phyloP scores from a whole-genome alignment of 1,140 invertebrate genomes.

The Bombus confusus region DNA sequence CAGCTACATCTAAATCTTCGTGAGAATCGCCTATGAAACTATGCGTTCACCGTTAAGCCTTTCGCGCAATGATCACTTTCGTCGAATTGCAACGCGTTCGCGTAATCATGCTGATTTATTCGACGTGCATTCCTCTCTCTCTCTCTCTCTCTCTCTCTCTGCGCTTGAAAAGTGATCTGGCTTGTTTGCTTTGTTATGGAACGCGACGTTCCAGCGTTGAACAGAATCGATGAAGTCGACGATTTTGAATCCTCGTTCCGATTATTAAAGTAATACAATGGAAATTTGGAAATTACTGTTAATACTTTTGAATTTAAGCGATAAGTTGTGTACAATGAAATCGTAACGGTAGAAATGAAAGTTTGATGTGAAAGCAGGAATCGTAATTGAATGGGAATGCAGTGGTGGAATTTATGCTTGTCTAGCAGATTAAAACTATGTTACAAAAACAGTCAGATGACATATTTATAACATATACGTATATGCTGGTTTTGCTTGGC shows the following conservation, averaged over 20 bases:
- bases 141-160: too few relatives aligned
- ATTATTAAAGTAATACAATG: neutral
- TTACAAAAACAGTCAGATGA: too few relatives aligned
- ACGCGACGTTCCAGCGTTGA: too few relatives aligned
- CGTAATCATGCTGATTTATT: conserved; percentile 1
- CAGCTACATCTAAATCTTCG: conserved; percentile 36
- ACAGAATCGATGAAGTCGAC: too few relatives aligned
- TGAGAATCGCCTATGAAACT: conserved; percentile 41
- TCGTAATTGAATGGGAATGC: neutral
- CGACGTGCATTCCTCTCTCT: too few relatives aligned
- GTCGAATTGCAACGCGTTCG: neutral
- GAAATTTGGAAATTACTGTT: neutral
- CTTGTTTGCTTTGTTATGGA: neutral
- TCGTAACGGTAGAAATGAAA: neutral
- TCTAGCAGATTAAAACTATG: too few relatives aligned
- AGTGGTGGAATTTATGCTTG: neutral
- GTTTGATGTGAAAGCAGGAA: neutral
- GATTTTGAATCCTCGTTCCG: neutral
- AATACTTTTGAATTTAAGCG: neutral
- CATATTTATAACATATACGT: too few relatives aligned
- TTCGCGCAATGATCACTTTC: conserved; percentile 15
- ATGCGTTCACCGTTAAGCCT: conserved; percentile 31
- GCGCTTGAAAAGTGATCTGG: neutral
- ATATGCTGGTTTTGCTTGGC: too few relatives aligned
- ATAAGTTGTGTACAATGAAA: neutral